Percentiles rank a stretch among this genome's conserved stretches.
Conservation (phyloP, 2,797 vertebrate genomes). For the Ambastaia sidthimunki region DNA sequence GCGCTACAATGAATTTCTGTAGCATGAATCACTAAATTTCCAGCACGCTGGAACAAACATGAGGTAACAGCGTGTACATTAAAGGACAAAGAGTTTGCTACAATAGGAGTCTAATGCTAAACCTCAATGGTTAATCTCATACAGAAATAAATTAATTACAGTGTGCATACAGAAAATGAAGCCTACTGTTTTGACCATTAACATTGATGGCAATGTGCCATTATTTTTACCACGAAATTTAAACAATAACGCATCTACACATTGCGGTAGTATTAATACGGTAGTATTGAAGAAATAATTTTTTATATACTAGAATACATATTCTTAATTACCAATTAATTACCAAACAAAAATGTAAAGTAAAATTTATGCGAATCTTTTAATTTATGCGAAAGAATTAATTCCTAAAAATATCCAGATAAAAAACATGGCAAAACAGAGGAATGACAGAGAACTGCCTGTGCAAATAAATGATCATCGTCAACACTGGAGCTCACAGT, state of each 20-base stretch:
- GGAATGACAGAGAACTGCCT: neutral
- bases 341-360: no score
- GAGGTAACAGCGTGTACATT: neutral
- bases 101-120: neutral
- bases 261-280: no score
- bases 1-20: neutral
- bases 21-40: constrained; percentile 19
- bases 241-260: no score
- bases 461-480: constrained; percentile 41
- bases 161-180: neutral
- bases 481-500: constrained; percentile 9
- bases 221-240: neutral
- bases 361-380: neutral
- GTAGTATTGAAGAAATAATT: no score
- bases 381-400: neutral
- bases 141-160: neutral
- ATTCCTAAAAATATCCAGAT: neutral
- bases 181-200: neutral
- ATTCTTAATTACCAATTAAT: no score
- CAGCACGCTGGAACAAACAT: neutral
- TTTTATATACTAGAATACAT: no score
- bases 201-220: neutral
- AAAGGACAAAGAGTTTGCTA: neutral
- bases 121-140: neutral
- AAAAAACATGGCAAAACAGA: neutral